Evolutionary conservation across 2,797 vertebrate genomes (phyloP).

Genomic region (Masticophis lateralis): DNA sequence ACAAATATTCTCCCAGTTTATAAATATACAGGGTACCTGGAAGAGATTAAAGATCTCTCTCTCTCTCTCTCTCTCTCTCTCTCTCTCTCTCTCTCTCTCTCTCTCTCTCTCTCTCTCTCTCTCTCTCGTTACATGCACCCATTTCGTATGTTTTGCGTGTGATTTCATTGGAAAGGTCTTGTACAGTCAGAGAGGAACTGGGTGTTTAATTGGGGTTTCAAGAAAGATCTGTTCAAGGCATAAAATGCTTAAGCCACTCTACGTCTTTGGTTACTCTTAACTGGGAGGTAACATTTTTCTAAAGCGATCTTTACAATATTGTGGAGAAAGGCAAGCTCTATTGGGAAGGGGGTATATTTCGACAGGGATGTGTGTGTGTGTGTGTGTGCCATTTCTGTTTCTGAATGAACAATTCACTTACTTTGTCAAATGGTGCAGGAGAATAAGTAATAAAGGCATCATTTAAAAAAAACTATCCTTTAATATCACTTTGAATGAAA

Average conservation of each 20-base stretch:
- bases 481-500: neutral
- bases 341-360: neutral
- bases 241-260: neutral
- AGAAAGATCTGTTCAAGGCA: neutral
- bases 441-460: neutral
- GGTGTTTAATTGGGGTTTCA: neutral
- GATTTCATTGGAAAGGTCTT: neutral
- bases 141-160: neutral
- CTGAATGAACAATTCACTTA: neutral
- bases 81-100: fast-evolving
- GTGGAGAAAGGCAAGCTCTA: neutral
- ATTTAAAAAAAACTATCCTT: neutral
- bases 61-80: neutral
- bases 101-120: no score
- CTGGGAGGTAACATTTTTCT: neutral
- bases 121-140: neutral
- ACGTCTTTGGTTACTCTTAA: fast-evolving
- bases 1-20: constrained; percentile 36
- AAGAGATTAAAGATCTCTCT: constrained; percentile 29
- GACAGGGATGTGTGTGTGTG: neutral
- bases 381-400: neutral
- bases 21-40: constrained; percentile 40
- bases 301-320: neutral
- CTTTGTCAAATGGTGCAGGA: neutral
- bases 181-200: neutral